Evolutionary conservation across 2,888 invertebrate species (phyloP).

Genomic region (Adineta ricciae): DNA sequence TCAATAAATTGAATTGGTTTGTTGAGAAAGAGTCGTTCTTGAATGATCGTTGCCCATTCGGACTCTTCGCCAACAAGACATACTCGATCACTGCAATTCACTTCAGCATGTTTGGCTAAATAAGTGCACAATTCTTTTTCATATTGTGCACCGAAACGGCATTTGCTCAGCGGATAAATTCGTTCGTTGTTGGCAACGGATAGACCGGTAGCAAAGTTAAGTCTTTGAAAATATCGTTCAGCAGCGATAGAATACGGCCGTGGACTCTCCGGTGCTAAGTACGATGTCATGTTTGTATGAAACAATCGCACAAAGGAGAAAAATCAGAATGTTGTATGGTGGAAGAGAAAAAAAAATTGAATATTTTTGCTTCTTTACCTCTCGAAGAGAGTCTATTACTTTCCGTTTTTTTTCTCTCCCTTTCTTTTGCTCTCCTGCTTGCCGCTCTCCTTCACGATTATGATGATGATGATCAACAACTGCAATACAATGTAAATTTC

Average conservation of each 20-base stretch:
- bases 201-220: background rate
- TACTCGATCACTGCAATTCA: background rate
- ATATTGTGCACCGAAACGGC: background rate
- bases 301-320: no score
- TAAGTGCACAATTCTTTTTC: background rate
- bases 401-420: background rate
- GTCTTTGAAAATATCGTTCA: background rate
- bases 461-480: background rate
- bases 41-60: background rate
- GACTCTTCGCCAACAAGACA: background rate
- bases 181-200: background rate
- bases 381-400: background rate
- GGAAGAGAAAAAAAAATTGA: background rate
- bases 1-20: background rate
- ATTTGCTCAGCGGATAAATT: background rate
- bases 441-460: background rate
- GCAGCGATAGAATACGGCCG: background rate
- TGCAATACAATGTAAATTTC: background rate
- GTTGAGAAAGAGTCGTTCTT: conserved; percentile 15
- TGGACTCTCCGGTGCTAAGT: background rate
- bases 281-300: background rate
- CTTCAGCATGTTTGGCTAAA: conserved; percentile 20
- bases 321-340: background rate
- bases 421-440: background rate
- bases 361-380: background rate